phyloP scores from a whole-genome alignment of 2,888 invertebrate genomes.

The Phyto melanocephala region DNA sequence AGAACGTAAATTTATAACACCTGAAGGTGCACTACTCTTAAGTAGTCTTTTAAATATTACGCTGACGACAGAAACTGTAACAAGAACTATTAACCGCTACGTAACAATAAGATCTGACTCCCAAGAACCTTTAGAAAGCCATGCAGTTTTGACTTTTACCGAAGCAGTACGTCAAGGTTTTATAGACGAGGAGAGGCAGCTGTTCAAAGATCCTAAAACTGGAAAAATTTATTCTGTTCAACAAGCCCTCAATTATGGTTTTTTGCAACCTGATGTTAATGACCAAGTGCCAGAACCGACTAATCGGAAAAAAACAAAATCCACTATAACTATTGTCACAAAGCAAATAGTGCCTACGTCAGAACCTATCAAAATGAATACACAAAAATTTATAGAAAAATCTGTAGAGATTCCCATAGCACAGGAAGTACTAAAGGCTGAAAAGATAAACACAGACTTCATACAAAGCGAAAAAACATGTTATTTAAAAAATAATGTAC shows the following conservation, averaged over 20 bases:
- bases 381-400: slow-evolving; percentile 74
- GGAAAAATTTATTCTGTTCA: slow-evolving; percentile 86
- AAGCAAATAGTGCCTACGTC: slow-evolving; percentile 79
- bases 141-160: slow-evolving; percentile 84
- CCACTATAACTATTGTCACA: slow-evolving; percentile 82
- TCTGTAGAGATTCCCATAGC: slow-evolving; percentile 77
- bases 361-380: slow-evolving; percentile 74
- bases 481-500: slow-evolving; percentile 73
- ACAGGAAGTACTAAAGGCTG: slow-evolving; percentile 71
- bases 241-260: slow-evolving; percentile 87
- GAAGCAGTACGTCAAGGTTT: slow-evolving; percentile 89
- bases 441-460: slow-evolving; percentile 79
- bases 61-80: slow-evolving; percentile 91
- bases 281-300: slow-evolving; percentile 80
- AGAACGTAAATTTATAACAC: slow-evolving; percentile 89
- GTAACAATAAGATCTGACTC: slow-evolving; percentile 86
- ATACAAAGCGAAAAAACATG: slow-evolving; percentile 79
- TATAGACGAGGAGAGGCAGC: slow-evolving; percentile 88
- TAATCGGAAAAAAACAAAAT: slow-evolving; percentile 77
- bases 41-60: slow-evolving; percentile 92
- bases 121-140: slow-evolving; percentile 79
- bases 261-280: slow-evolving; percentile 82
- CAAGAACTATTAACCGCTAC: slow-evolving; percentile 89
- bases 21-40: slow-evolving; percentile 91
- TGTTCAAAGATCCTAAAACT: slow-evolving; percentile 87